Evolutionary conservation across 1,140 invertebrate species (phyloP).

Genomic region (Micrasema longulum): DNA sequence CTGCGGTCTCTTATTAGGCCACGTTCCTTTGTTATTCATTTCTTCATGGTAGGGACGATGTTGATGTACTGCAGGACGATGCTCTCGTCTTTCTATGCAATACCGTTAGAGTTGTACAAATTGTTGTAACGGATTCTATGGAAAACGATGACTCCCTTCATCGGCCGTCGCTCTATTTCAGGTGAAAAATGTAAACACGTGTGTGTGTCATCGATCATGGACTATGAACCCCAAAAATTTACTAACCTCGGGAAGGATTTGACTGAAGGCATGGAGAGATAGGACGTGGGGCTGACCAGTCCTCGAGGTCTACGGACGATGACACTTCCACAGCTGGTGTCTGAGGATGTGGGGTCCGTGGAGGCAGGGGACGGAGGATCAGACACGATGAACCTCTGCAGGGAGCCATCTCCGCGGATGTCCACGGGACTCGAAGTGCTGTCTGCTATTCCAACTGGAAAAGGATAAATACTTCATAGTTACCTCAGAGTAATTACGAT

Average conservation of each 20-base stretch:
- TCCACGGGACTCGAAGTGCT: conserved; percentile 26
- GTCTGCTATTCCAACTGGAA: conserved; percentile 49
- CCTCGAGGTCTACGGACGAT: conserved; percentile 59
- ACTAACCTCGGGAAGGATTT: conserved; percentile 78
- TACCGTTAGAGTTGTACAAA: no score
- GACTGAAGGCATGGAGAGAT: conserved; percentile 85
- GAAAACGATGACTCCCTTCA: no score
- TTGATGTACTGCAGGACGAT: no score
- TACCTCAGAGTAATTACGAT: no score
- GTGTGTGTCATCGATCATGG: no score
- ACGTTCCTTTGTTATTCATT: no score
- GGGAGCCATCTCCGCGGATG: conserved; percentile 27
- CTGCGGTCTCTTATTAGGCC: no score
- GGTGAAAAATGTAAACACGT: not conserved
- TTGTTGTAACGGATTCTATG: no score
- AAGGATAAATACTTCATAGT: no score
- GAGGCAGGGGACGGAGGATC: conserved; percentile 44
- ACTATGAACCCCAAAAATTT: not conserved
- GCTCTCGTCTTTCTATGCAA: no score
- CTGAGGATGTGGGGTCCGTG: conserved; percentile 43
- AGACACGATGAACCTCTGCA: conserved; percentile 45
- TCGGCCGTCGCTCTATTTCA: not conserved
- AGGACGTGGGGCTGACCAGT: conserved; percentile 74
- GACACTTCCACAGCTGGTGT: conserved; percentile 47
- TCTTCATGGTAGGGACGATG: no score